Percentiles rank a stretch among this genome's conserved stretches.
Evolutionary conservation across 1,140 invertebrate genomes (phyloP).

Genomic region (Drosophila ercepeae): DNA sequence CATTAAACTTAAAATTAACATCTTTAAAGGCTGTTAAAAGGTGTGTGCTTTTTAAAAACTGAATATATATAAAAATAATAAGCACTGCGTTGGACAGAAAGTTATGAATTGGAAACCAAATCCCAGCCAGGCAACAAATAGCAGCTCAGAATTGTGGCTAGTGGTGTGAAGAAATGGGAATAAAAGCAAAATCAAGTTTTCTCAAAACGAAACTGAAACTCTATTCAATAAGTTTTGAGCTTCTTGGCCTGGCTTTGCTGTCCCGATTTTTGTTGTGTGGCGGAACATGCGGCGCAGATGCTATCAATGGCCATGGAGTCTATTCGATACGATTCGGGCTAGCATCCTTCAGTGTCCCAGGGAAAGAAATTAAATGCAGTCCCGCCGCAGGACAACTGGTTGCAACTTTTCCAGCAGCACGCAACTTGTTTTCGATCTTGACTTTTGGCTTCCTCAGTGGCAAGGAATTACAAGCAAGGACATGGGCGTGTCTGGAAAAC

Average conservation of each 20-base stretch:
- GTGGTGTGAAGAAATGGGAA: neutral
- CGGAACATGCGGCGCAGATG: constrained; percentile 24
- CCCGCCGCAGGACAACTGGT: constrained; percentile 42
- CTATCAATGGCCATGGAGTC: constrained; percentile 3
- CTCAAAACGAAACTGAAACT: constrained; percentile 46
- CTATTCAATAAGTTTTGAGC: constrained; percentile 59
- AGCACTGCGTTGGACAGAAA: neutral
- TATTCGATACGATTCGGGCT: constrained; percentile 46
- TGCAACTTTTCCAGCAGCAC: constrained; percentile 46
- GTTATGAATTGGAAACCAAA: constrained; percentile 11
- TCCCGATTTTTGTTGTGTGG: constrained; percentile 22
- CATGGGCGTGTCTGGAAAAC: constrained; percentile 38
- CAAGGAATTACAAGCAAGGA: constrained; percentile 12
- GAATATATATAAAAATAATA: neutral
- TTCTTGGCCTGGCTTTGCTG: neutral
- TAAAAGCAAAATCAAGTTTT: constrained; percentile 51
- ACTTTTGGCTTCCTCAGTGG: constrained; percentile 50
- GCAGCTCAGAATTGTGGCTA: neutral
- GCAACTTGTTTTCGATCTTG: constrained; percentile 68
- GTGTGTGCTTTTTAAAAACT: neutral
- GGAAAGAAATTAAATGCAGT: constrained; percentile 63
- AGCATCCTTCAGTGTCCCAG: constrained; percentile 27
- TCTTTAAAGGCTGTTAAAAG: neutral
- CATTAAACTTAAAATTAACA: too few species aligned
- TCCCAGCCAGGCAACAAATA: neutral